Evolutionary conservation across 2,113 vertebrate species (phyloP).

Genomic region (Silurus glanis): DNA sequence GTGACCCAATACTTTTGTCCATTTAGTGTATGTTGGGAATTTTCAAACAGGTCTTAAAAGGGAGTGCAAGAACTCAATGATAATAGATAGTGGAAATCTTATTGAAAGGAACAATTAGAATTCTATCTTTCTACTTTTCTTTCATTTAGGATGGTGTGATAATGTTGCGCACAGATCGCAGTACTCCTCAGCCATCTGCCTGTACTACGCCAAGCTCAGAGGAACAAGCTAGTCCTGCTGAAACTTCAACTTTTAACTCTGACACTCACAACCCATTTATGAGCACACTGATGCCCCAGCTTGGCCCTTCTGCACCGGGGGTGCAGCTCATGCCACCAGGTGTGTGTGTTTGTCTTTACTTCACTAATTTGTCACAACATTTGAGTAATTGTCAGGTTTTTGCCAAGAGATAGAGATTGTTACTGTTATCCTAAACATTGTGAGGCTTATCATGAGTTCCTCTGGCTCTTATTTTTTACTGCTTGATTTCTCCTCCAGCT

Average conservation of each 20-base stretch:
- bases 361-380: neutral
- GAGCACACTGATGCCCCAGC: constrained; percentile 72
- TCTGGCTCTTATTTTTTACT: neutral
- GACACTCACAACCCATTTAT: constrained; percentile 81
- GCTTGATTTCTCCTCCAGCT: constrained; percentile 66
- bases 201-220: constrained; percentile 86
- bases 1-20: too few species aligned
- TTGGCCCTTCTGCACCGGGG: constrained; percentile 65
- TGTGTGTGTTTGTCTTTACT: constrained; percentile 55
- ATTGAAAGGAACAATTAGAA: neutral
- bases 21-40: neutral
- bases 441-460: neutral
- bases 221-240: constrained; percentile 73
- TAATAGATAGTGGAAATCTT: neutral
- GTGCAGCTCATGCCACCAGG: constrained; percentile 91
- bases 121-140: neutral
- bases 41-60: neutral
- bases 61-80: neutral
- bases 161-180: constrained; percentile 70
- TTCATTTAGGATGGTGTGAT: constrained; percentile 79
- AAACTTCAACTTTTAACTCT: constrained; percentile 64
- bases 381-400: neutral
- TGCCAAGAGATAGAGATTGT: neutral
- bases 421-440: neutral
- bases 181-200: constrained; percentile 74